Percentiles rank a stretch among this genome's conserved stretches.
These are phyloP conservation scores for Boulengeromyrus knoepffleri DNA, from an alignment of 2,113 vertebrate genomes.

Conservation along the genomic window DNA sequence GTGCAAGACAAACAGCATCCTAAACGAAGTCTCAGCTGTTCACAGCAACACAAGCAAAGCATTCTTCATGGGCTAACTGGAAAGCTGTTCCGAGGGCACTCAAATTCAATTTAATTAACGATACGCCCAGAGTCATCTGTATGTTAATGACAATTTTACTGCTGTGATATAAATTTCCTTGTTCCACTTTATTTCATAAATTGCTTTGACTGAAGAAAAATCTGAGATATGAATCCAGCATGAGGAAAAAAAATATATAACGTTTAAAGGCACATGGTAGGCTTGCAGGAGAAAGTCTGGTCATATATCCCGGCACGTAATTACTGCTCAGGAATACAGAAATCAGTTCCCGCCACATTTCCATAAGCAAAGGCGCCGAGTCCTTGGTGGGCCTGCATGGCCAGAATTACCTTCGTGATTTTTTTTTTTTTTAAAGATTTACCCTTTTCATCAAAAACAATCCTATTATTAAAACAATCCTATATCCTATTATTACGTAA, in stretches of 20 bases:
- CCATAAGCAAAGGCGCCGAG: not conserved
- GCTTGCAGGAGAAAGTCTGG: not conserved
- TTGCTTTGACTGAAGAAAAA: conserved; percentile 7
- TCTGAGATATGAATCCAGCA: not conserved
- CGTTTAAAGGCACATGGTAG: not conserved
- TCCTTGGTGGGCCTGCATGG: not conserved
- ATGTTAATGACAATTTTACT: conserved; percentile 14
- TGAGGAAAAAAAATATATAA: not conserved
- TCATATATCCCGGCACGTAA: not conserved
- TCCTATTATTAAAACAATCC: not conserved
- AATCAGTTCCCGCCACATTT: not conserved
- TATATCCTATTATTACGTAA: not conserved
- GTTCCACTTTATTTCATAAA: conserved; percentile 12
- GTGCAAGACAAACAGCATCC: not conserved
- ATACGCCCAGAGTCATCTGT: conserved; percentile 2
- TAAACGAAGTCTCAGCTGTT: not conserved
- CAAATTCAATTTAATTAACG: conserved; percentile 5
- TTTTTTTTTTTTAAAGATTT: not conserved
- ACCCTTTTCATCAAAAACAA: not conserved
- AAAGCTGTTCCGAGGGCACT: not conserved
- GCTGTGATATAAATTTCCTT: not conserved
- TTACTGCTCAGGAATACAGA: not conserved
- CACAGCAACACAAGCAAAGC: not conserved
- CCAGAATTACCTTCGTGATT: not conserved
- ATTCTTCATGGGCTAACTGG: not conserved